Conservation (phyloP, 2,113 vertebrate species). For the Trichechus manatus region DNA sequence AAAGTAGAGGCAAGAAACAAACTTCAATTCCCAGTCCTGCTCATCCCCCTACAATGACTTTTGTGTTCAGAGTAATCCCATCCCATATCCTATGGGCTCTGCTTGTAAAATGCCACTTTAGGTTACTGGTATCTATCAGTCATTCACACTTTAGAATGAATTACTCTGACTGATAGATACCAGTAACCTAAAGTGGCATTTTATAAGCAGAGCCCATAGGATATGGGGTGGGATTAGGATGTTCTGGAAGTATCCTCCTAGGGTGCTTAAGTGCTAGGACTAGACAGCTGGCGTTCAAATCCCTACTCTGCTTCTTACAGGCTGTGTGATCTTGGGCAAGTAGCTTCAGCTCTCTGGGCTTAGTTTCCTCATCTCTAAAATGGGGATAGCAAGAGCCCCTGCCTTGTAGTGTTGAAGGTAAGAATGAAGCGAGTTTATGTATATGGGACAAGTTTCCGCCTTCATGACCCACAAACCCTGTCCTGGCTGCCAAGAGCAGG, state of each 20-base stretch:
- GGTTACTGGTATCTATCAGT: not conserved
- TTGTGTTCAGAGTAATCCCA: not conserved
- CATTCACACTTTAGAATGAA: not conserved
- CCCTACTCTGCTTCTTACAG: not conserved
- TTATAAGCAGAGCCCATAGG: not conserved
- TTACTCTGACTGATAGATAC: not conserved
- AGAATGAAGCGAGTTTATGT: not conserved
- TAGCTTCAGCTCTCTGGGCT: not conserved
- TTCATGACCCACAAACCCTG: not conserved
- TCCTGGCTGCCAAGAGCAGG: not conserved
- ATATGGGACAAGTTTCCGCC: not conserved
- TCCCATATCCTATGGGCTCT: not conserved
- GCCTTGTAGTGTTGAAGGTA: not conserved
- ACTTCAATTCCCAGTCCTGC: not conserved
- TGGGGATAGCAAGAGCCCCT: too few species aligned
- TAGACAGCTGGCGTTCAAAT: not conserved
- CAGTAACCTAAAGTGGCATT: not conserved
- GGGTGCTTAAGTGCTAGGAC: too few species aligned
- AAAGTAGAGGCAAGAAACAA: not conserved
- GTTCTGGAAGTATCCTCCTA: not conserved
- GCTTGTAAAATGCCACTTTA: not conserved
- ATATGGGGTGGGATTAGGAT: not conserved
- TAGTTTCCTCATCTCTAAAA: not conserved
- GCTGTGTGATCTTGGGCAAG: not conserved
- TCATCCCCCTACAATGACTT: not conserved